phyloP scores from a whole-genome alignment of 2,113 vertebrate species.

The Sebastes schlegelii region DNA sequence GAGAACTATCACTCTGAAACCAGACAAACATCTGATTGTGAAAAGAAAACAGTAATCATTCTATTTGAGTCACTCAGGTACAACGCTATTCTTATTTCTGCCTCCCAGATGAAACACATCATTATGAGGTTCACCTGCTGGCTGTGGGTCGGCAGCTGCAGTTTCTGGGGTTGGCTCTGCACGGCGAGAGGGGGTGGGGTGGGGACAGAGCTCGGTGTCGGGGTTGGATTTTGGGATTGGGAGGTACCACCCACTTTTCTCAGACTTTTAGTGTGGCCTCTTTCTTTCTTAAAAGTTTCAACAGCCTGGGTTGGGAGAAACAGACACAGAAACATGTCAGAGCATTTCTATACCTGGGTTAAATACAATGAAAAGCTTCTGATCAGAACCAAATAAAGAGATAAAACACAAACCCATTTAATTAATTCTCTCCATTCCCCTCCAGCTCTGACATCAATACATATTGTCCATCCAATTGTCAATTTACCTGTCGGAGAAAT shows the following conservation, averaged over 20 bases:
- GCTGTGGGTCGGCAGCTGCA: slow-evolving; percentile 81
- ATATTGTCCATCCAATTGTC: neutral
- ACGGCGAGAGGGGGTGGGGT: slow-evolving; percentile 40
- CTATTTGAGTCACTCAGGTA: neutral
- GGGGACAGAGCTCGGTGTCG: slow-evolving; percentile 71
- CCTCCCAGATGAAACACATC: slow-evolving; percentile 11
- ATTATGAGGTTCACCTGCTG: slow-evolving; percentile 81
- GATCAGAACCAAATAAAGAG: neutral
- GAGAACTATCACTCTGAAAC: neutral
- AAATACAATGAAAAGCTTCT: neutral
- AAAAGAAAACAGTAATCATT: slow-evolving; percentile 32
- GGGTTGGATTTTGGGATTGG: slow-evolving; percentile 76
- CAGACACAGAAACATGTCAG: neutral
- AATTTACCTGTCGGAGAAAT: slow-evolving; percentile 93
- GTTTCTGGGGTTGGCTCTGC: slow-evolving; percentile 80
- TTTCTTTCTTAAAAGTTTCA: slow-evolving; percentile 96
- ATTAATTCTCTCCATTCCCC: neutral
- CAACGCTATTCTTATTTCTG: neutral
- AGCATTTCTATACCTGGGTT: neutral
- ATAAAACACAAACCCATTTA: neutral
- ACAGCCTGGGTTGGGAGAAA: slow-evolving; percentile 86
- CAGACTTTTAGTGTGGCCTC: slow-evolving; percentile 86
- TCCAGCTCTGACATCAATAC: neutral
- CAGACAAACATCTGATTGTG: neutral
- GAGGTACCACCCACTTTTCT: slow-evolving; percentile 60